These are phyloP conservation scores for Brachyalestes nurse DNA, from an alignment of 2,797 vertebrate species.

Conservation along the genomic window DNA sequence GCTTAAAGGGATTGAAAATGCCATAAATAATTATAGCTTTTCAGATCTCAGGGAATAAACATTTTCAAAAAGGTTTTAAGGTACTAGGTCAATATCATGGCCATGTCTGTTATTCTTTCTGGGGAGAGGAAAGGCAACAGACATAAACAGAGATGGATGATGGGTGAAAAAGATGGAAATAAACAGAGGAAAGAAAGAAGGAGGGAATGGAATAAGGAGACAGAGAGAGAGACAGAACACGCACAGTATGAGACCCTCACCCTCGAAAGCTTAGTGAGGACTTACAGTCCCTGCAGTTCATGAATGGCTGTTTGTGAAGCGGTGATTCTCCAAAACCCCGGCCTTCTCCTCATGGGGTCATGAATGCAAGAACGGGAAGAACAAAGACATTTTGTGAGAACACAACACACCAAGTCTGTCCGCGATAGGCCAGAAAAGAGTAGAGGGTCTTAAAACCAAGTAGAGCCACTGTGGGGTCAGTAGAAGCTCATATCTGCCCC, in stretches of 20 bases:
- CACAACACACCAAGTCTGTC: conserved; percentile 54
- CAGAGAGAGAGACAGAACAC: conserved; percentile 65
- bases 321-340: conserved; percentile 68
- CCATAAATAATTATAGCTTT: too few relatives aligned
- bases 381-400: conserved; percentile 80
- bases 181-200: conserved; percentile 4
- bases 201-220: neutral
- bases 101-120: neutral
- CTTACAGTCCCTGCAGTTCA: conserved; percentile 65
- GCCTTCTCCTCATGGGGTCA: conserved; percentile 59
- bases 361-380: conserved; percentile 63
- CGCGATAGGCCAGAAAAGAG: conserved; percentile 16
- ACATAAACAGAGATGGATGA: neutral
- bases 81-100: too few relatives aligned
- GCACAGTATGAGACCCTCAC: conserved; percentile 55
- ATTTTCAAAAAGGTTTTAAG: too few relatives aligned
- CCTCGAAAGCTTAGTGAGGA: conserved; percentile 78
- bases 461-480: conserved; percentile 19
- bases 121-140: neutral
- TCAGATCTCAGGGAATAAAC: too few relatives aligned
- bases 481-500: neutral
- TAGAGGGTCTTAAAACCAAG: conserved; percentile 16
- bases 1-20: too few relatives aligned
- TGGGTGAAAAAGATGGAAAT: conserved; percentile 14
- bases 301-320: conserved; percentile 85